Evolutionary conservation across 2,797 vertebrate genomes (phyloP).

Genomic region (Margarornis squamiger): DNA sequence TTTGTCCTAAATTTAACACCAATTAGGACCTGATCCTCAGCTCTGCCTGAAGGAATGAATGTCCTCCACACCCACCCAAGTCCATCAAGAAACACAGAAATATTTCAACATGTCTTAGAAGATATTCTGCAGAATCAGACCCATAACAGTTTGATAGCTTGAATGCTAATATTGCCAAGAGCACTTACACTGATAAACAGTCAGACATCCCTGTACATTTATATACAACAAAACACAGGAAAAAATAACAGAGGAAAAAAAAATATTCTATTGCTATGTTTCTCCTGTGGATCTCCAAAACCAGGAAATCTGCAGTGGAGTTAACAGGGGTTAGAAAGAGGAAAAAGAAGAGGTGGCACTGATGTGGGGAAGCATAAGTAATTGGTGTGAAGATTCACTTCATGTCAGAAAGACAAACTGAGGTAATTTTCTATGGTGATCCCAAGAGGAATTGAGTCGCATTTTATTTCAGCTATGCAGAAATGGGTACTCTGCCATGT

Average conservation of each 20-base stretch:
- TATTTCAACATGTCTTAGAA: neutral
- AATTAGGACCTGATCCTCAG: slow-evolving; percentile 50
- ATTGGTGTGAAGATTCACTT: slow-evolving; percentile 22
- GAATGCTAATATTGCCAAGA: neutral
- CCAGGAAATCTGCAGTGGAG: neutral
- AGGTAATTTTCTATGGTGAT: slow-evolving; percentile 28
- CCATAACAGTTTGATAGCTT: neutral
- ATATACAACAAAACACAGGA: neutral
- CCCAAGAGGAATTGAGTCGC: neutral
- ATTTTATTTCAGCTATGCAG: neutral
- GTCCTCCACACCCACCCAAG: neutral
- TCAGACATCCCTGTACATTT: neutral
- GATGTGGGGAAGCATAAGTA: neutral
- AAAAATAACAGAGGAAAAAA: neutral
- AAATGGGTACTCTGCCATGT: neutral
- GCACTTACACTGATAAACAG: neutral
- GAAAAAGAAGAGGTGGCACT: neutral
- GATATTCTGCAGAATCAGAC: neutral
- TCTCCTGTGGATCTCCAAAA: neutral
- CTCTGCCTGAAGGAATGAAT: slow-evolving; percentile 35
- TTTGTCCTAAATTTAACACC: slow-evolving; percentile 62
- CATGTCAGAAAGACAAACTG: slow-evolving; percentile 55
- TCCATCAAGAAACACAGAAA: slow-evolving; percentile 2
- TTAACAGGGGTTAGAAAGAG: neutral
- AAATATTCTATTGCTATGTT: neutral